A percentile compares a stretch with the other conserved stretches of the same genome.
These are phyloP conservation scores for Nettapus auritus DNA, from an alignment of 2,113 vertebrate genomes.

Conservation along the genomic window DNA sequence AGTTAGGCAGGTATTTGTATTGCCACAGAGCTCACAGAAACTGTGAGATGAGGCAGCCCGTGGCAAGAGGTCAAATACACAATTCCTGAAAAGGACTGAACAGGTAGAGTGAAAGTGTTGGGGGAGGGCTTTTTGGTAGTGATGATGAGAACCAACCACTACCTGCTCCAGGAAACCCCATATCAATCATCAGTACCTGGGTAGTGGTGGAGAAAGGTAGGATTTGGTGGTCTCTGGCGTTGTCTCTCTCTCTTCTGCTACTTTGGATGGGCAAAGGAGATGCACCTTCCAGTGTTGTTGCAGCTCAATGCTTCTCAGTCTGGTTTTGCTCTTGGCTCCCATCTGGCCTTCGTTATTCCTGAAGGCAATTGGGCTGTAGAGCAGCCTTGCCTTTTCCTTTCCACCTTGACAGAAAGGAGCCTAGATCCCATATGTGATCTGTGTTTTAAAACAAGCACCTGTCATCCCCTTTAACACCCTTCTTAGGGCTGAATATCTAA, in stretches of 20 bases:
- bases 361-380: background rate
- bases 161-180: background rate
- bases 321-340: background rate
- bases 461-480: background rate
- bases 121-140: background rate
- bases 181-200: rapidly evolving
- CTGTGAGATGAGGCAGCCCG: background rate
- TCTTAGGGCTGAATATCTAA: background rate
- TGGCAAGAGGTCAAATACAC: background rate
- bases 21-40: background rate
- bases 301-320: background rate
- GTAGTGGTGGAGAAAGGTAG: background rate
- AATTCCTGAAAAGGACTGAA: background rate
- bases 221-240: background rate
- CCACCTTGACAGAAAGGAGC: background rate
- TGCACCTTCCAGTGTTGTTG: background rate
- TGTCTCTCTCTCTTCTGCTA: background rate
- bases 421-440: background rate
- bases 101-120: background rate
- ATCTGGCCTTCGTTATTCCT: background rate
- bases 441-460: background rate
- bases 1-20: background rate
- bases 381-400: background rate
- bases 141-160: too few relatives aligned
- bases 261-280: background rate